phyloP scores from a whole-genome alignment of 2,797 vertebrate genomes.

The Oceanodroma leucorhoa region DNA sequence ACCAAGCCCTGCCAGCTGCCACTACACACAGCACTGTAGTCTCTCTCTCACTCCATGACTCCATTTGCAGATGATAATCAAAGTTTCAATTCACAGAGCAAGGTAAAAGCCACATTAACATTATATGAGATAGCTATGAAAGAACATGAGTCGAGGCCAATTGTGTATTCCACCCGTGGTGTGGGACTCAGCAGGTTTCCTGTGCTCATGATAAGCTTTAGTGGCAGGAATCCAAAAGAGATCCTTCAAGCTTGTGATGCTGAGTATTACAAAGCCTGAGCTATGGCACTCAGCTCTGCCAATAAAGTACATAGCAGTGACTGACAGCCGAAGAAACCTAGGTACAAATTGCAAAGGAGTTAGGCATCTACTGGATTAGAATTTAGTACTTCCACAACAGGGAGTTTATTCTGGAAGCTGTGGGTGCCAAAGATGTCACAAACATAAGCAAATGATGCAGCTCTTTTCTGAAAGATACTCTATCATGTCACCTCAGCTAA shows the following conservation, averaged over 20 bases:
- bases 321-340: background rate
- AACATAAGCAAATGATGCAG: background rate
- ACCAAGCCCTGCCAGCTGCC: background rate
- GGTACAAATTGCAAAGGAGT: background rate
- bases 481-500: background rate
- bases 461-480: background rate
- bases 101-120: background rate
- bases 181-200: background rate
- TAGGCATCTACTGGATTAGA: background rate
- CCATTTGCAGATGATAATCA: background rate
- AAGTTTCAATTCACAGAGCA: background rate
- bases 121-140: background rate
- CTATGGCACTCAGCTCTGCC: background rate
- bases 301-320: background rate
- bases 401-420: background rate
- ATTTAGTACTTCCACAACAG: background rate
- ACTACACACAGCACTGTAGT: background rate
- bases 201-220: background rate
- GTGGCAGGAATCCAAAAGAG: background rate
- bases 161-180: background rate
- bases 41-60: background rate
- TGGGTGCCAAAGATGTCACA: background rate
- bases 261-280: background rate
- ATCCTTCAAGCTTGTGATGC: background rate
- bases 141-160: background rate